phyloP scores from a whole-genome alignment of 2,113 vertebrate genomes.

The Bothrops jararaca region DNA sequence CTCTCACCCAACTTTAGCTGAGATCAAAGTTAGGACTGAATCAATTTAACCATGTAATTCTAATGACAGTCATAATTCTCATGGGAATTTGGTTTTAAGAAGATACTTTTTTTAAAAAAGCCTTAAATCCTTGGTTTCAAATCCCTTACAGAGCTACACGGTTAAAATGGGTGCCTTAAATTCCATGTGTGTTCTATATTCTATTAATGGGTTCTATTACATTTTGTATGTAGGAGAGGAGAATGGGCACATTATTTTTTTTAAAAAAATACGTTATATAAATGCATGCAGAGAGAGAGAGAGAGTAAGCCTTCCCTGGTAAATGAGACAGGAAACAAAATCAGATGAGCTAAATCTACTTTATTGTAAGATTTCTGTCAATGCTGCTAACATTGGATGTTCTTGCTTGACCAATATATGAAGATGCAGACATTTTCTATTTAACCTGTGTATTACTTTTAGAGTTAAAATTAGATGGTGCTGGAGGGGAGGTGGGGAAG shows the following conservation, averaged over 20 bases:
- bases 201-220: neutral
- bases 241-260: neutral
- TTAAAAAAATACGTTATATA: neutral
- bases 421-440: no score
- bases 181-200: neutral
- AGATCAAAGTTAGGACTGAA: neutral
- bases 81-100: neutral
- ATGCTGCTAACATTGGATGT: no score
- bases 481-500: no score
- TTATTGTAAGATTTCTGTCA: neutral
- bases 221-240: neutral
- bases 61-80: neutral
- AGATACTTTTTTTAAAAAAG: neutral
- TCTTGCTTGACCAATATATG: no score
- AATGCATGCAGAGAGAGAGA: rapidly evolving
- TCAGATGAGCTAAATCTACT: neutral
- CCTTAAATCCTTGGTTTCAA: neutral
- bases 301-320: neutral
- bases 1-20: neutral
- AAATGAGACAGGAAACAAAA: neutral
- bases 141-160: neutral
- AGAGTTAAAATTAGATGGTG: no score
- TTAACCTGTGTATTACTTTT: no score
- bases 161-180: neutral
- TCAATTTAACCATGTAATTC: neutral